A percentile compares a stretch with the other conserved stretches of the same genome.
phyloP scores from a whole-genome alignment of 2,888 invertebrate genomes.

The Dorcus hopei region DNA sequence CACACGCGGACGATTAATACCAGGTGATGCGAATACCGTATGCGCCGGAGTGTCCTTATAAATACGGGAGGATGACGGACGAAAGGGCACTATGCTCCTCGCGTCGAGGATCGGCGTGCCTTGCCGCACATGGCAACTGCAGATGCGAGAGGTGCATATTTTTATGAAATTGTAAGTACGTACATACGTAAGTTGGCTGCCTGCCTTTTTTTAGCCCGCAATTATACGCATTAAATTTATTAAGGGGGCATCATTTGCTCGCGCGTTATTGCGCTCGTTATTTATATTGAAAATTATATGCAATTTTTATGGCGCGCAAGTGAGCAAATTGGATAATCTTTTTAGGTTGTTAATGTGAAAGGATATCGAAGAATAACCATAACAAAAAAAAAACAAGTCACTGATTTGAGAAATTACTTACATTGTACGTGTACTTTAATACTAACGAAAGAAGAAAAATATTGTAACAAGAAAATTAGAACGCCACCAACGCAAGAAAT shows the following conservation, averaged over 20 bases:
- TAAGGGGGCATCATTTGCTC: conserved; percentile 14
- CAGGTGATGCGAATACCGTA: conserved; percentile 14
- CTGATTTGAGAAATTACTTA: too few species aligned
- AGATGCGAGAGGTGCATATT: conserved; percentile 13
- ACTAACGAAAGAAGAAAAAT: too few species aligned
- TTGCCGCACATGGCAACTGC: conserved; percentile 14
- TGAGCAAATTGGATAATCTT: not conserved
- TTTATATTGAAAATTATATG: not conserved
- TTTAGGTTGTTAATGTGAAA: too few species aligned
- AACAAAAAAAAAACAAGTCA: too few species aligned
- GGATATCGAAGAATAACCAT: too few species aligned
- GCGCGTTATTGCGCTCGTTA: conserved; percentile 1
- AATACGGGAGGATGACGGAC: not conserved
- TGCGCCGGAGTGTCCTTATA: not conserved
- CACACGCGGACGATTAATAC: conserved; percentile 7
- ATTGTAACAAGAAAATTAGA: too few species aligned
- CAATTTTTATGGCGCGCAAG: not conserved
- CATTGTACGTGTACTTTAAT: too few species aligned
- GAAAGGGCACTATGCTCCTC: not conserved
- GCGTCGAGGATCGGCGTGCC: not conserved
- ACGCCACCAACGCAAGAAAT: too few species aligned
- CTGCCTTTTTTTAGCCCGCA: conserved; percentile 9
- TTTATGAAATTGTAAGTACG: conserved; percentile 1
- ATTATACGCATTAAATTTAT: conserved; percentile 19
- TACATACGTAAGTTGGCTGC: conserved; percentile 6